Evolutionary conservation across 2,888 invertebrate genomes (phyloP), one percentile per base, ranked within the genome.

Genomic region (Tachina grossa): DNA sequence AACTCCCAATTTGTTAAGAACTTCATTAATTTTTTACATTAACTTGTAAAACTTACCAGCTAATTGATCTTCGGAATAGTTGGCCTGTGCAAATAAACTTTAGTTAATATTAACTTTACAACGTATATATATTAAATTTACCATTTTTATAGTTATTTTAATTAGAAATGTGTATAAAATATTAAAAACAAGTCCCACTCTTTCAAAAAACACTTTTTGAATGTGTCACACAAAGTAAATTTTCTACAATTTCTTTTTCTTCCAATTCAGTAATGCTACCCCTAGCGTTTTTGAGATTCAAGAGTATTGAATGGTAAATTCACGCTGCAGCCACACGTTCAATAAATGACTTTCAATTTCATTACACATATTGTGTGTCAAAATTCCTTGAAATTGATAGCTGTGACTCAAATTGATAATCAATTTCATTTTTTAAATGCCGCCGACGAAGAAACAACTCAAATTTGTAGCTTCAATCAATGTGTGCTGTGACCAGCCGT

Each of bases 51-150:
- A 96, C 96, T 96, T 94, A 97, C 97, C 97, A 93, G 97, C 97
- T 94, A 97, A 95, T 94, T 97, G 97, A 94, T 97, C 97, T 94
- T 97, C 97, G 61, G 96, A 95, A 93, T 97, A 97, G 91, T 96
- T 96, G 90, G 96, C 97, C 97, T 97, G 94, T 14, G 68, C 72
- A 61, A 82, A 68, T 66, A 53, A 39, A 65, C 47, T 45, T 75
- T 16, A 74, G 78, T 66, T 53, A 61, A 39, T 59, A 41, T 16
- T 55, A 19, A n/a, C 72, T 71, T 49, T 22, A 41, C 22, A 51
- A 14, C 10, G 2, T 41, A 16, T 55, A 39, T 43, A 49, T n/a
- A 19, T 41, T 1, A 69, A 57, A 31, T 77, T 87, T 87, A 88
- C 88, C 88, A 88, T 88, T 87, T 85, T 53, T 80, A 71, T 14